Base-by-base conservation (phyloP, 1,140 invertebrate genomes). In the Scaptomyza hsui region DNA sequence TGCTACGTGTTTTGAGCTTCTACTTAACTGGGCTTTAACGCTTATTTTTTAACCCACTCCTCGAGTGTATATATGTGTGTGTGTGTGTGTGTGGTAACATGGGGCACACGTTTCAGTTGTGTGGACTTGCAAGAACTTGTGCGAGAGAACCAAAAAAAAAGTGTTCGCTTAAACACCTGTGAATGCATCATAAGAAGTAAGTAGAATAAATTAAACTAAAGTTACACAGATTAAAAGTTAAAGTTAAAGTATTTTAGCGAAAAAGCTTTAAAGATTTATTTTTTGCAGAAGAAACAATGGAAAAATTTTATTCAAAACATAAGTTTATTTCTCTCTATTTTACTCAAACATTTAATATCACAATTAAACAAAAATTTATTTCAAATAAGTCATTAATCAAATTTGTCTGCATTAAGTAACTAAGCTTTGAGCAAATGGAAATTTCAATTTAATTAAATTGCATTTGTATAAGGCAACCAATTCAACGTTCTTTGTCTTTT, bases 1-100 rank as follows among this genome's bases (percentile, higher is more conserved):
- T 37, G 49, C n/a, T 42, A 70, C 67, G 49, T 70, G 59, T 64
- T 29, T 56, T 64, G 35, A 15, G 37, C 55, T 63, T 47, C 21
- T 37, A 55, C 42, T 53, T 39, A 47, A 41, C n/a, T 10, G 32
- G 24, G 18, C 47, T 59, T 52, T 45, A 47, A 7, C 42, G 19
- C 12, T 15, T 35, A 2, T 39, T 12, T 42, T 15, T 42, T 29
- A 9, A 2, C 9, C 9, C 24, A 24, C 3, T 5, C 24, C 41
- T 37, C 24, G n/a, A n/a, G n/a, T n/a, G n/a, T n/a, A n/a, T 24
- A 0, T 24, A 5, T 24, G 24, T 24, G 24, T 1, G 7, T 16
- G 4, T 51, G 48, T 1, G 1, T 4, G 48, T 35, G 13, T 51
- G 15, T 15, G 49, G 49, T 3, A 16, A n/a, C 49, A 35, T n/a